These are phyloP conservation scores for Oscheius myriophilus DNA, from an alignment of 2,888 invertebrate genomes.

Conservation along the genomic window DNA sequence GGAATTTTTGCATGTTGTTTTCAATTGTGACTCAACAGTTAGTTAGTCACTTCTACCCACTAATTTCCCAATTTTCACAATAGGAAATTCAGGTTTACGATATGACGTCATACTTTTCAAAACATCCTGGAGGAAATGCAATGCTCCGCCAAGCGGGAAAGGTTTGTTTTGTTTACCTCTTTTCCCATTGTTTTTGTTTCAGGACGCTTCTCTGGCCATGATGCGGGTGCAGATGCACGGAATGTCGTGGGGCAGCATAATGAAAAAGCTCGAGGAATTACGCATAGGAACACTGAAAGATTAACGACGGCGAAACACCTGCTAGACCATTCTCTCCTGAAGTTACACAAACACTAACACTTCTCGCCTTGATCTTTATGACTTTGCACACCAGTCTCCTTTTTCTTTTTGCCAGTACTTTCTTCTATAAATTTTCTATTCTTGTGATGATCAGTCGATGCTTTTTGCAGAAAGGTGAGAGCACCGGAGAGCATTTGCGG, in stretches of 20 bases:
- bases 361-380: slow-evolving; percentile 4
- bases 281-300: slow-evolving; percentile 41
- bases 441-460: neutral
- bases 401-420: neutral
- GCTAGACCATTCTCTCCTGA: neutral
- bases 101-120: slow-evolving; percentile 50
- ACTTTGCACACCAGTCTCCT: neutral
- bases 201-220: slow-evolving; percentile 48
- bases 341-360: neutral
- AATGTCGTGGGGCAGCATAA: slow-evolving; percentile 47
- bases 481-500: no score
- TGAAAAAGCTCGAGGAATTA: slow-evolving; percentile 46
- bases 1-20: no score
- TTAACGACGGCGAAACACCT: neutral
- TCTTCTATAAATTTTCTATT: no score
- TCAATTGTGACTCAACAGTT: no score
- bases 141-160: slow-evolving; percentile 55
- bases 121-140: slow-evolving; percentile 55
- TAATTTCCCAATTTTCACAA: neutral
- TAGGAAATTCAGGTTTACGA: slow-evolving; percentile 47
- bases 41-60: neutral
- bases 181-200: slow-evolving; percentile 5
- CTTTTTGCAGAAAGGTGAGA: neutral
- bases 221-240: slow-evolving; percentile 43
- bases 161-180: slow-evolving; percentile 25